phyloP scores from a whole-genome alignment of 1,140 invertebrate genomes.

The Macrobrachium nipponense region DNA sequence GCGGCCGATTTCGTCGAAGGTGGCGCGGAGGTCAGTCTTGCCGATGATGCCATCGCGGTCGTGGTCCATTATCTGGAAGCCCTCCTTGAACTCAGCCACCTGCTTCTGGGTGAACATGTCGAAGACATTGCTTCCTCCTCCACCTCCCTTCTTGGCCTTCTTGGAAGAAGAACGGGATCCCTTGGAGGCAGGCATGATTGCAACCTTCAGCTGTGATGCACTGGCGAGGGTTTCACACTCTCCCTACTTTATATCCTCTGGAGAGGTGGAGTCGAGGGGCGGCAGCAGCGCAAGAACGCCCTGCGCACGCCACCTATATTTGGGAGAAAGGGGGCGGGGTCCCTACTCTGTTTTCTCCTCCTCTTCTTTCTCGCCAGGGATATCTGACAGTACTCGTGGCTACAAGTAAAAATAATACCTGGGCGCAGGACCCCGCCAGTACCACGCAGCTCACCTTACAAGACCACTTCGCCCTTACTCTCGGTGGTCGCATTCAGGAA shows the following conservation, averaged over 20 bases:
- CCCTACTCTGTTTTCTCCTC: too few relatives aligned
- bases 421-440: slow-evolving; percentile 32
- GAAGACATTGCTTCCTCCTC: slow-evolving; percentile 86
- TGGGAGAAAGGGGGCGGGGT: slow-evolving; percentile 25
- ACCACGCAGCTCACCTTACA: slow-evolving; percentile 42
- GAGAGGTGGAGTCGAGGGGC: slow-evolving; percentile 9
- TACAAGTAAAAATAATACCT: slow-evolving; percentile 50
- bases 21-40: slow-evolving; percentile 76
- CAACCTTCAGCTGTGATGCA: slow-evolving; percentile 53
- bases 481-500: neutral
- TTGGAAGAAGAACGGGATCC: slow-evolving; percentile 60
- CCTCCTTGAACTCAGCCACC: slow-evolving; percentile 83
- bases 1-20: slow-evolving; percentile 86
- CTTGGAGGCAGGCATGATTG: slow-evolving; percentile 57
- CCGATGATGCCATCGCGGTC: slow-evolving; percentile 70
- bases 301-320: slow-evolving; percentile 55
- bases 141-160: slow-evolving; percentile 69
- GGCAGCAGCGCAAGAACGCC: slow-evolving; percentile 23
- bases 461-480: slow-evolving; percentile 4
- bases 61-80: slow-evolving; percentile 98
- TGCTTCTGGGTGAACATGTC: slow-evolving; percentile 96
- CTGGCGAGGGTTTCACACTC: slow-evolving; percentile 29
- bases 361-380: too few relatives aligned
- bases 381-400: neutral
- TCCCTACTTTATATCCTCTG: slow-evolving; percentile 53